Conservation (phyloP, 2,797 vertebrate species). For the Nothura maculosa region DNA sequence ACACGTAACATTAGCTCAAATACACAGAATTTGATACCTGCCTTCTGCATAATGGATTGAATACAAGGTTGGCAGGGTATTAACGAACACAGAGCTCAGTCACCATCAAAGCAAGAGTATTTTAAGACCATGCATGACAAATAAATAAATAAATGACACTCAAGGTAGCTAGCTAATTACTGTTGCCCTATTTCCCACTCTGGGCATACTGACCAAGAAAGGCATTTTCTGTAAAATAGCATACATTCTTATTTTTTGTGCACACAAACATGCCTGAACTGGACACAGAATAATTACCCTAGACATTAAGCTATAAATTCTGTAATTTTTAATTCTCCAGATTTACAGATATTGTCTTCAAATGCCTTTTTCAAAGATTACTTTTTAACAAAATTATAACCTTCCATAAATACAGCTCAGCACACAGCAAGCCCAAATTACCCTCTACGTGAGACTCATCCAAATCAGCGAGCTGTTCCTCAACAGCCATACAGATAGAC, state of each 20-base stretch:
- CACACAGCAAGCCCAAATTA: not conserved
- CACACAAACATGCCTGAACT: not conserved
- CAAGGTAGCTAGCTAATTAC: not conserved
- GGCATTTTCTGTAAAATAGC: not conserved
- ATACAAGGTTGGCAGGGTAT: not conserved
- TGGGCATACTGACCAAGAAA: no score
- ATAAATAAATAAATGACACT: not conserved
- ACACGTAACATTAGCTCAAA: not conserved
- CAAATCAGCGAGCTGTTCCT: not conserved
- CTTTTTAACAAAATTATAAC: not conserved
- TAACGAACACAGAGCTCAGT: not conserved
- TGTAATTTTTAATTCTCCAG: not conserved
- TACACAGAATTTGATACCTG: not conserved
- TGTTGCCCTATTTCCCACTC: no score
- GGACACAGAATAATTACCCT: not conserved
- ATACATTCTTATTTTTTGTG: not conserved
- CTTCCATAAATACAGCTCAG: not conserved
- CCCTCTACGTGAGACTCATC: not conserved
- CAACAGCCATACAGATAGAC: not conserved
- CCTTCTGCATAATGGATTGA: not conserved
- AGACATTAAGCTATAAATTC: not conserved
- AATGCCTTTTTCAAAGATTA: not conserved
- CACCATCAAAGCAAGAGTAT: not conserved
- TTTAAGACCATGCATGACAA: not conserved
- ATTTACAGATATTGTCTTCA: not conserved